phyloP scores from a whole-genome alignment of 2,113 vertebrate genomes.

The Grus americana region DNA sequence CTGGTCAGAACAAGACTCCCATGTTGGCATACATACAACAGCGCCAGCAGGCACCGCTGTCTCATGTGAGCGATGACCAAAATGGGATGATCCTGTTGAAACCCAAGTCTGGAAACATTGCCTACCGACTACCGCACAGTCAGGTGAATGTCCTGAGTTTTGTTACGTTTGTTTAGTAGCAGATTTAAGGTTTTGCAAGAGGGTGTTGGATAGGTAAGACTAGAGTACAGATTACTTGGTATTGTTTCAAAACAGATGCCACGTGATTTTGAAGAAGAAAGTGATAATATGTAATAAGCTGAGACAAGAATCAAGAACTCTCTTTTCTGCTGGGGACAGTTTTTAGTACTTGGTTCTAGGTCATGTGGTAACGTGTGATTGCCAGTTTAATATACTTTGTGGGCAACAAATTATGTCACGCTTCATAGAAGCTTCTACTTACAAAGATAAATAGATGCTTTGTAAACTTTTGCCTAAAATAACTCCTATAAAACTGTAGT shows the following conservation, averaged over 20 bases:
- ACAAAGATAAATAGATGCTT: conserved; percentile 50
- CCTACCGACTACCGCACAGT: conserved; percentile 80
- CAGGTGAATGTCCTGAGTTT: conserved; percentile 78
- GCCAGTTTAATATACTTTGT: conserved; percentile 13
- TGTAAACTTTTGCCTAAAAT: conserved; percentile 55
- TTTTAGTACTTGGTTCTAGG: background rate
- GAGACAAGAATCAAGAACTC: background rate
- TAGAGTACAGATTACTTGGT: background rate
- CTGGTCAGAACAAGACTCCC: conserved; percentile 81
- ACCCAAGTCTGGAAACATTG: conserved; percentile 80
- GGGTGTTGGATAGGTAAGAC: background rate
- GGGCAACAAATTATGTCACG: conserved; percentile 11
- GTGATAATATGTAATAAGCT: background rate
- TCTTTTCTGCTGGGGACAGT: background rate
- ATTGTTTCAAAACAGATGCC: background rate
- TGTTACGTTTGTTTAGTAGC: background rate
- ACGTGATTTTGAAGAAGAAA: background rate
- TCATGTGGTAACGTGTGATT: conserved; percentile 12
- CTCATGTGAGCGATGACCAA: conserved; percentile 75
- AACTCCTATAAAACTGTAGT: background rate
- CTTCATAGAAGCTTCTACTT: conserved; percentile 7
- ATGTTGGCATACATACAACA: conserved; percentile 84
- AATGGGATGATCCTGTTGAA: conserved; percentile 82
- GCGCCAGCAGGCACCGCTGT: conserved; percentile 73
- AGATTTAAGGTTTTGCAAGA: background rate